phyloP scores from a whole-genome alignment of 2,113 vertebrate genomes.

The Romanogobio albipinnatus region DNA sequence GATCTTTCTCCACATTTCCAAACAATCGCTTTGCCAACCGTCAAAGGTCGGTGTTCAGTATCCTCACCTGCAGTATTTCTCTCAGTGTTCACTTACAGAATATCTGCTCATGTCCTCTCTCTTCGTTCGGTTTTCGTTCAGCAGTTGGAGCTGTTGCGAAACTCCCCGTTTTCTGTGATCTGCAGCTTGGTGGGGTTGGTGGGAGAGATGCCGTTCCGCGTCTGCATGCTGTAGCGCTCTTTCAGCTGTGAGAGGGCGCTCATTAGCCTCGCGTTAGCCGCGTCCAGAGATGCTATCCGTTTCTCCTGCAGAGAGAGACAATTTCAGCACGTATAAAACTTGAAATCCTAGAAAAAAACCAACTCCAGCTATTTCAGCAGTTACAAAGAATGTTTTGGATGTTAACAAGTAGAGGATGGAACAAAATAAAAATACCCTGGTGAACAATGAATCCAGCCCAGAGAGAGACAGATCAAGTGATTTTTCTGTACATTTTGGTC shows the following conservation, averaged over 20 bases:
- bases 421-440: not conserved
- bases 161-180: slow-evolving; percentile 99
- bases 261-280: slow-evolving; percentile 96
- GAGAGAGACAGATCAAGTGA: not conserved
- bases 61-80: slow-evolving; percentile 14
- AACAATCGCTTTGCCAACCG: not conserved
- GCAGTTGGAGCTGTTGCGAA: slow-evolving; percentile 99
- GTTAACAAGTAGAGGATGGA: not conserved
- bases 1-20: not conserved
- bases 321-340: not conserved
- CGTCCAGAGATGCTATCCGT: slow-evolving; percentile 94
- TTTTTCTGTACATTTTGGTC: not conserved
- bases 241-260: slow-evolving; percentile 97
- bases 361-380: not conserved
- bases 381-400: not conserved
- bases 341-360: not conserved
- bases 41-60: not conserved
- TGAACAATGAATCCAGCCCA: not conserved
- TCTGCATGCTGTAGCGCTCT: slow-evolving; percentile 99
- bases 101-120: not conserved
- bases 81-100: slow-evolving; percentile 20
- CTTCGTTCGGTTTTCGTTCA: slow-evolving; percentile 57
- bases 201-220: slow-evolving; percentile 97
- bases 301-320: slow-evolving; percentile 84
- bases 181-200: slow-evolving; percentile 99